Evolutionary conservation across 2,113 vertebrate species (phyloP).

Genomic region (Lathamus discolor): DNA sequence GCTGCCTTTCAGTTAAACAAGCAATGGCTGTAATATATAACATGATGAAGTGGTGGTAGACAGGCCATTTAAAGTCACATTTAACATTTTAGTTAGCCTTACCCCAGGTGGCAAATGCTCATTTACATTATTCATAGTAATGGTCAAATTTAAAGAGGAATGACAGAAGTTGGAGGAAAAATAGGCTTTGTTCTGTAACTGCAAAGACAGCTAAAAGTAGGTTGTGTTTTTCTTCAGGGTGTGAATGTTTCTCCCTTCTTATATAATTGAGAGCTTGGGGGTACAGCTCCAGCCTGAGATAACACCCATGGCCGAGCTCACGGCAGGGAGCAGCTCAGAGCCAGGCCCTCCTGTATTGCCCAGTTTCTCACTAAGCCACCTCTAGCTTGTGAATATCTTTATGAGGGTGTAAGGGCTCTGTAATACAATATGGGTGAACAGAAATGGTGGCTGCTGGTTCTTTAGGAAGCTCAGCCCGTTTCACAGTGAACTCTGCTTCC

Average conservation of each 20-base stretch:
- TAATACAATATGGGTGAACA: background rate
- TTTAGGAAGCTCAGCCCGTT: background rate
- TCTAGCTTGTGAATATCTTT: background rate
- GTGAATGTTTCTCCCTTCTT: background rate
- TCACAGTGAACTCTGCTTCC: background rate
- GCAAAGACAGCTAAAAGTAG: background rate
- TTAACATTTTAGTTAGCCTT: constrained; percentile 52
- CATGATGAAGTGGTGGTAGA: background rate
- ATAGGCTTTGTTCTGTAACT: background rate
- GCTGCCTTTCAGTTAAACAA: background rate
- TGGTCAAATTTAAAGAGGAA: background rate
- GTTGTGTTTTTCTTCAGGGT: background rate
- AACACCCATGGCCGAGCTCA: background rate
- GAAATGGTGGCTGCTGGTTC: background rate
- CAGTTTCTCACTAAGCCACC: background rate
- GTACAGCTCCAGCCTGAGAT: accelerated
- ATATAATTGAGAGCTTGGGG: background rate
- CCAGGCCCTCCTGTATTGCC: background rate
- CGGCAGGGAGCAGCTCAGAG: background rate
- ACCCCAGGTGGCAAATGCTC: background rate
- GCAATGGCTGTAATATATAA: background rate
- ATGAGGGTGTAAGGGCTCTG: background rate
- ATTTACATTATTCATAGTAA: constrained; percentile 38
- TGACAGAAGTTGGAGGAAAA: background rate
- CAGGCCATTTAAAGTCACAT: constrained; percentile 33